phyloP scores from a whole-genome alignment of 2,888 invertebrate genomes.

The Eilema sororculum region DNA sequence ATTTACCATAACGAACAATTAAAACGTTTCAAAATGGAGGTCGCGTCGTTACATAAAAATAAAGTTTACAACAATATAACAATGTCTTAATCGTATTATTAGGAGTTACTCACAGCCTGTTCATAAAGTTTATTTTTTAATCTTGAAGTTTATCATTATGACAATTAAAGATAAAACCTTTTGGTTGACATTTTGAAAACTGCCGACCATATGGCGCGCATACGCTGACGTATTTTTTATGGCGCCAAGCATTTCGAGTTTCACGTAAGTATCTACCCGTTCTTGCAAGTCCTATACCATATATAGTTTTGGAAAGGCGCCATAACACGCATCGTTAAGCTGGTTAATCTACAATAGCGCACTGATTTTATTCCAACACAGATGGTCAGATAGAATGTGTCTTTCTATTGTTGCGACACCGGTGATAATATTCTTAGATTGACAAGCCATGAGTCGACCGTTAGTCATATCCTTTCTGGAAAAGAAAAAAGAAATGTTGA shows the following conservation, averaged over 20 bases:
- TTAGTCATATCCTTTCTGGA: constrained; percentile 50
- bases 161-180: constrained; percentile 39
- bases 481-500: constrained; percentile 48
- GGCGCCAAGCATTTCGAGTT: constrained; percentile 64
- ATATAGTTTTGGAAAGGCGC: constrained; percentile 75
- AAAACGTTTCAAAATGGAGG: constrained; percentile 41
- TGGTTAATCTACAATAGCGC: constrained; percentile 67
- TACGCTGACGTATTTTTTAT: constrained; percentile 68
- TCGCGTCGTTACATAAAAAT: constrained; percentile 32
- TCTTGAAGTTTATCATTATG: not conserved
- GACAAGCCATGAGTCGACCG: constrained; percentile 20
- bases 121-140: constrained; percentile 13
- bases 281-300: constrained; percentile 66
- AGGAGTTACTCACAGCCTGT: not conserved
- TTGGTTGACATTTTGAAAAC: constrained; percentile 56
- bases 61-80: constrained; percentile 15
- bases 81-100: constrained; percentile 24
- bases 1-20: constrained; percentile 40
- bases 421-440: constrained; percentile 36
- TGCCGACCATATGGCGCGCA: constrained; percentile 73
- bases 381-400: constrained; percentile 53
- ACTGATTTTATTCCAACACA: constrained; percentile 69
- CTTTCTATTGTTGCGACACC: constrained; percentile 35
- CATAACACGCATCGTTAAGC: constrained; percentile 71
- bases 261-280: constrained; percentile 48